Percentiles rank a stretch among this genome's conserved stretches.
phyloP scores from a whole-genome alignment of 2,888 invertebrate species.

The Eupithecia subfuscata region DNA sequence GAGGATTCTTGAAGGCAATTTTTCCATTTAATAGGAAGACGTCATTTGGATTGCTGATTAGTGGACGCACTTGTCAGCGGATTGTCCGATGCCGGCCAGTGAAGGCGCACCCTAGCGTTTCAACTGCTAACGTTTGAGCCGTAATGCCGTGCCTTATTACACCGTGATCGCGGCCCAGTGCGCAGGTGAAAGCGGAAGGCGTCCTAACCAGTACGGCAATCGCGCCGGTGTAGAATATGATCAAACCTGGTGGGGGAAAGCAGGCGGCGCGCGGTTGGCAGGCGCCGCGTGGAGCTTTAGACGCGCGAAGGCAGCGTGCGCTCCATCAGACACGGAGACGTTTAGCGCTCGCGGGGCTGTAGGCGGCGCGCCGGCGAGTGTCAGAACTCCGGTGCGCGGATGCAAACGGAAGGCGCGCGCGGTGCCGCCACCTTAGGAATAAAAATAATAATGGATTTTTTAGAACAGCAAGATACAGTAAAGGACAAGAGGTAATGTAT shows the following conservation, averaged over 20 bases:
- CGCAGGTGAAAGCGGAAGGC: conserved; percentile 62
- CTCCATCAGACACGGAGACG: conserved; percentile 97
- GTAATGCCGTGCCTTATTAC: no score
- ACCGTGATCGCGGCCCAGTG: no score
- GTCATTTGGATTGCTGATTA: no score
- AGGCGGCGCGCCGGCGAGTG: conserved; percentile 66
- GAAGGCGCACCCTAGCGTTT: no score
- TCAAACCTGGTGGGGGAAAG: conserved; percentile 86
- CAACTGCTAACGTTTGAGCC: no score
- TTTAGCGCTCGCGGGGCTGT: conserved; percentile 87
- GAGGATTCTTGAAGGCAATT: no score
- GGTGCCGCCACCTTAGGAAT: conserved; percentile 42
- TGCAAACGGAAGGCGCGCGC: conserved; percentile 61
- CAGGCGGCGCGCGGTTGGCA: conserved; percentile 91
- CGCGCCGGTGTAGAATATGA: background rate
- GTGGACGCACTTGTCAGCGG: no score
- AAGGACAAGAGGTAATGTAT: background rate
- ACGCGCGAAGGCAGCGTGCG: conserved; percentile 94
- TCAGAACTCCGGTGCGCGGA: conserved; percentile 56
- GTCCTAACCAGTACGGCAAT: no score
- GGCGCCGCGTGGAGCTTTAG: conserved; percentile 91
- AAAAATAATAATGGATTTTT: background rate
- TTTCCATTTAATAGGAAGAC: no score
- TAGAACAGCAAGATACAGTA: background rate
- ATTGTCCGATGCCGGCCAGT: no score